Evolutionary conservation across 2,797 vertebrate genomes (phyloP), one percentile per base, ranked within the genome.

Genomic region (Columba guinea): DNA sequence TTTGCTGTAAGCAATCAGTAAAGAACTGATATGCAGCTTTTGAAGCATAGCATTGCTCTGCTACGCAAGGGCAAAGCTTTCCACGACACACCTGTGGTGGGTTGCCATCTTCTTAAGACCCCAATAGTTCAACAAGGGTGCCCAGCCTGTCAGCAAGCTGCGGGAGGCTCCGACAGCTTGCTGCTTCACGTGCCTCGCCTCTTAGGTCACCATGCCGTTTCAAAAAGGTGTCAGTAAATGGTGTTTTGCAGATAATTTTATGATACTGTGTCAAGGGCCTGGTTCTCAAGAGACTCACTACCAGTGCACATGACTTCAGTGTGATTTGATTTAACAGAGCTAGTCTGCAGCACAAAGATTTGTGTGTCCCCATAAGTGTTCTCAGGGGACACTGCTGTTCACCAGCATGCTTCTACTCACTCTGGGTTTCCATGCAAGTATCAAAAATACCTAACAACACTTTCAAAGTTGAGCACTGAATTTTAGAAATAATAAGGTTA

Each of bases 81-180:
- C 64, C 2, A 3, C 5, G 0, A 51, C 7, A 16, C 12, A 64
- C 23, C 34, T 2, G 0, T 8, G 32, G 9, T 12, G 14, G 14
- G 13, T 2, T 70, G 22, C 30, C 46, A 37, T 4, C 64, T 82
- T 67, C 81, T 44, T 32, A 55, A 59, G 41, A 86, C 5, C 55
- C 8, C 20, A 70, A 1, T 0, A 4, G 37, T 14, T 74, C 70
- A 58, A 20, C 44, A 46, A 46, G 44, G 19, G 44, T 46, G 20
- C 44, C 44, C 44, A 46, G 44, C 44, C 44, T 46, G 44, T 20
- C 44, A 46, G 44, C 44, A 46, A 46, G 19, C 44, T 46, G 44
- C 44, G 19, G 44, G 44, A 46, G 44, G 19, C 44, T 46, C 44
- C 4, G 2, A 35, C 20, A 70, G 22, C 39, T 35, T 19, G 24